Conservation (phyloP, 2,888 invertebrate species). For the Fragum sueziense region DNA sequence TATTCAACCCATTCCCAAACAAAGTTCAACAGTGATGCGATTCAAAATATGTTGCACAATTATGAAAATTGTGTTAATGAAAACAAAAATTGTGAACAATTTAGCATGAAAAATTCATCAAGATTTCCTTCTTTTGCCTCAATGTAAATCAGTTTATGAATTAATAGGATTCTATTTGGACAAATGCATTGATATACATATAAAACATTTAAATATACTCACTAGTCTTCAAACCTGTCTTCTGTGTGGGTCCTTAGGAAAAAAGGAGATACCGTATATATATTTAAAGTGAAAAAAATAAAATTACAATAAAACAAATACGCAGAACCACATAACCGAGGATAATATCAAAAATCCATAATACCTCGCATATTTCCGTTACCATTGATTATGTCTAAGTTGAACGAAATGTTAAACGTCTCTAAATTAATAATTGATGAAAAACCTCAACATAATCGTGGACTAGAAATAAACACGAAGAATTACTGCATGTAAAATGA, state of each 20-base stretch:
- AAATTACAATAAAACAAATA: background rate
- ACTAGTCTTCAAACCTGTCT: background rate
- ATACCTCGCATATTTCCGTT: background rate
- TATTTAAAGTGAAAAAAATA: background rate
- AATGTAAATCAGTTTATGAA: background rate
- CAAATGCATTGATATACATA: background rate
- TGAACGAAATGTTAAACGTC: background rate
- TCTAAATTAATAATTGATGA: background rate
- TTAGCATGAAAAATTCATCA: background rate
- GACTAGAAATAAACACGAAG: background rate
- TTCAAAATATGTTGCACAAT: too few relatives aligned
- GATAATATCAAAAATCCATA: background rate
- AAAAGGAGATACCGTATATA: background rate
- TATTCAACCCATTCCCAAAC: background rate
- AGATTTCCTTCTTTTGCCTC: background rate
- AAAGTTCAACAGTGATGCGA: too few relatives aligned
- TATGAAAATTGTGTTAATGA: background rate
- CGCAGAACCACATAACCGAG: background rate
- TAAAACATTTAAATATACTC: background rate
- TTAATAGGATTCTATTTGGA: background rate
- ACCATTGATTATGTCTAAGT: background rate
- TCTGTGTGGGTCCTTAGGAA: constrained; percentile 7
- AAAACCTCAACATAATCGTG: background rate
- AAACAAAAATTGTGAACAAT: background rate
- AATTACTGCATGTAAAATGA: too few relatives aligned